A percentile compares a stretch with the other conserved stretches of the same genome.
Conservation (phyloP, 2,797 vertebrate genomes). For the Thripadectes ignobilis region DNA sequence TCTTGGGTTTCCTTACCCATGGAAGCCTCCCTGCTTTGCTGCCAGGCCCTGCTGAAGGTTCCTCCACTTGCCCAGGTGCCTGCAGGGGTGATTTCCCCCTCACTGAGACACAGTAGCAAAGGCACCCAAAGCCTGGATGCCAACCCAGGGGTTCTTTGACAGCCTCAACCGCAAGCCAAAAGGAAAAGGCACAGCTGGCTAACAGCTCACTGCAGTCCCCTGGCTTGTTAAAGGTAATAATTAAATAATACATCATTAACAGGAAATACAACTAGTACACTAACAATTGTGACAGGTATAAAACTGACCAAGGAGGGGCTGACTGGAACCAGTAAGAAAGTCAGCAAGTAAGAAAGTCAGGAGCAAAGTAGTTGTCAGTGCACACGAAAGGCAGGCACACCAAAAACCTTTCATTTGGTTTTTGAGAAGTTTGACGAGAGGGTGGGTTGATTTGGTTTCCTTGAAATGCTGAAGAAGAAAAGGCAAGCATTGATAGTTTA, state of each 20-base stretch:
- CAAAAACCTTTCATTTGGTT: neutral
- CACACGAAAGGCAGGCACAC: neutral
- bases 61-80: neutral
- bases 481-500: rapidly evolving
- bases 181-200: neutral
- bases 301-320: neutral
- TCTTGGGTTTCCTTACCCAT: neutral
- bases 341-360: neutral
- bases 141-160: neutral
- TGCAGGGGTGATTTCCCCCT: rapidly evolving
- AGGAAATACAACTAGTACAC: neutral
- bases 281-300: neutral
- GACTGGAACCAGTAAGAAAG: neutral
- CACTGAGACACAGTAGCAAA: rapidly evolving
- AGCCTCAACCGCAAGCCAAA: neutral
- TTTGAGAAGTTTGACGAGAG: neutral
- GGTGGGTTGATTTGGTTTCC: neutral
- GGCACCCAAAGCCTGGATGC: neutral
- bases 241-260: neutral
- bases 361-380: neutral
- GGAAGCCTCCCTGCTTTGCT: neutral
- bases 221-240: neutral
- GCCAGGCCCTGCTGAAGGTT: neutral
- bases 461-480: neutral
- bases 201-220: neutral